Evolutionary conservation across 1,140 invertebrate genomes (phyloP).

Genomic region (Eulimnadia texana): DNA sequence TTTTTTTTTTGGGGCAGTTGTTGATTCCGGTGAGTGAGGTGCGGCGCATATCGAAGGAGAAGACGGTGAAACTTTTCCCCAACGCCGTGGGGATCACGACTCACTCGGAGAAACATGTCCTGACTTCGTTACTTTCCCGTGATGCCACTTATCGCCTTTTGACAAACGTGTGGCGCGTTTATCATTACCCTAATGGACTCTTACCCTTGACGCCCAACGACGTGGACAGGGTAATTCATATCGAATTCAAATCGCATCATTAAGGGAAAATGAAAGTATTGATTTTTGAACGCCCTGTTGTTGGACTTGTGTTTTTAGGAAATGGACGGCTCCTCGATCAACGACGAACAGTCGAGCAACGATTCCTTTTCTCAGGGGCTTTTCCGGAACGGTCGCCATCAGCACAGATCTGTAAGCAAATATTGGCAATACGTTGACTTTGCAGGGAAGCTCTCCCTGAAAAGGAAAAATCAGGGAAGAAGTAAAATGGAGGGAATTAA

Average conservation of each 20-base stretch:
- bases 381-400: conserved; percentile 10
- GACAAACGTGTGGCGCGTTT: conserved; percentile 53
- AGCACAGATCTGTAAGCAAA: conserved; percentile 13
- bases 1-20: conserved; percentile 35
- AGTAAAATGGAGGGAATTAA: too few species aligned
- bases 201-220: conserved; percentile 3
- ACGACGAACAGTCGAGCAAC: conserved; percentile 8
- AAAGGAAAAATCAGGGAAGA: too few species aligned
- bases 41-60: conserved; percentile 72
- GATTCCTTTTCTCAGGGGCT: background rate
- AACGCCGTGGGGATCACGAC: conserved; percentile 79
- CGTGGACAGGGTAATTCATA: background rate
- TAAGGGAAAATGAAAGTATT: background rate
- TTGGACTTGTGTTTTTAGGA: too few species aligned
- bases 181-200: conserved; percentile 3
- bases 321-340: conserved; percentile 1
- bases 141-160: conserved; percentile 74
- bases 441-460: too few species aligned
- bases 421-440: too few species aligned
- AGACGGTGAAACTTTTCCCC: conserved; percentile 70
- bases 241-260: background rate
- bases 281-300: too few species aligned
- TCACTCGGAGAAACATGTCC: conserved; percentile 70
- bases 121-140: conserved; percentile 72
- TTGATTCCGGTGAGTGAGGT: conserved; percentile 67